A percentile compares a stretch with the other conserved stretches of the same genome.
These are phyloP conservation scores for Sus cebifrons DNA, from an alignment of 2,797 vertebrate genomes.

Conservation along the genomic window DNA sequence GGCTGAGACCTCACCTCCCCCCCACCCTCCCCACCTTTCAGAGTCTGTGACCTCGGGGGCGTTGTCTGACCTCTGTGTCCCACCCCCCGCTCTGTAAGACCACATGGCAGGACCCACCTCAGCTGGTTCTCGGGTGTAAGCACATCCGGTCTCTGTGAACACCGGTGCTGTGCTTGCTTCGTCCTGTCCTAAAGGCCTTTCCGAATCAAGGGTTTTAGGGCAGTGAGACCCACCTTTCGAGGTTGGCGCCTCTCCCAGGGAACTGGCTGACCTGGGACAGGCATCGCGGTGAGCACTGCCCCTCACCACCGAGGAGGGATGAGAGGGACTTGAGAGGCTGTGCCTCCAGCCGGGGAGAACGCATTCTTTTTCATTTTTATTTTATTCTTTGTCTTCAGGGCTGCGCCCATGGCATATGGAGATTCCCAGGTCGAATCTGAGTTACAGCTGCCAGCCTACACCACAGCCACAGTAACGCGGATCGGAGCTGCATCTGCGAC, in stretches of 20 bases:
- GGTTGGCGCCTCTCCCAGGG: too few species aligned
- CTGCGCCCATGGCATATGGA: too few species aligned
- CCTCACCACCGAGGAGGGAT: neutral
- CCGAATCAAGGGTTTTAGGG: neutral
- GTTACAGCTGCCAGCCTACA: too few species aligned
- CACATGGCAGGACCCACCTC: neutral
- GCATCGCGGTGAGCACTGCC: neutral
- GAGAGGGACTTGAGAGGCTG: fast-evolving
- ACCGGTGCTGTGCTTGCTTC: neutral
- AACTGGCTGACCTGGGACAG: fast-evolving
- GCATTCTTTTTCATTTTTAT: too few species aligned
- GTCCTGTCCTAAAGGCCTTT: neutral
- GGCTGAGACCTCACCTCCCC: fast-evolving
- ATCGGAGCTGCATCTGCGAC: too few species aligned
- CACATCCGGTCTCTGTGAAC: neutral
- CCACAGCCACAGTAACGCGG: too few species aligned
- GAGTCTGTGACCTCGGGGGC: neutral
- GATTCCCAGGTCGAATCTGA: too few species aligned
- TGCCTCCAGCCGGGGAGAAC: too few species aligned
- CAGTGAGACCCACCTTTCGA: too few species aligned
- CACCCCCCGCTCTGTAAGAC: neutral
- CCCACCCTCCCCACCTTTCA: fast-evolving
- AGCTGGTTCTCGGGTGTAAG: neutral
- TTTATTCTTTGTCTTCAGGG: too few species aligned
- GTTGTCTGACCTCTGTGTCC: neutral